Evolutionary conservation across 2,888 invertebrate genomes (phyloP), one percentile per base, ranked within the genome.

Genomic region (Andricus quercusramuli): DNA sequence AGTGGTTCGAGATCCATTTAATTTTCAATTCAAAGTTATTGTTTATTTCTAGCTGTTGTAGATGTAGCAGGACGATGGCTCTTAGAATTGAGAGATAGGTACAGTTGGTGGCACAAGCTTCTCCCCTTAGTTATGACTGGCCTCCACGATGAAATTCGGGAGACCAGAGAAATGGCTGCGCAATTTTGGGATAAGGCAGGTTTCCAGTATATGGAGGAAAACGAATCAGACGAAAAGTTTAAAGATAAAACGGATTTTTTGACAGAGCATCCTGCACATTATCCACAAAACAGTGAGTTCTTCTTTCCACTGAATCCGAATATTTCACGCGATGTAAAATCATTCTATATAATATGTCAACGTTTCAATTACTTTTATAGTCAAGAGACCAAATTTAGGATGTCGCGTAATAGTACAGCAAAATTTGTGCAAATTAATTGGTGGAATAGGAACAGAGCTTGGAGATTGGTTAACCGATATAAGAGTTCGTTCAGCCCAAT

Each of bases 81-180:
- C 91, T 90, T 97, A 41, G 94, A 95, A 79, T 95, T 98, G 80
- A 94, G 94, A 78, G 98, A 99, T 91, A 94, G 98, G 86, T 99
- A 99, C 91, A 98, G 98, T 0, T 98, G 96, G 93, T 98, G 97
- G 94, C 96, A 96, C 90, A 96, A 96, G 86, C 94, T 98, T 88
- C 94, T 99, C 85, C 98, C 99, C 0, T 93, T 98, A 17, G 93
- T 98, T 5, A 93, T 99, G 56, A 97, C 98, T 66, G 96, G 98
- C 81, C 93, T 98, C 4, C 96, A 96, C 87, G 99, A 99, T 91
- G 96, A 96, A 81, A 95, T 97, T 82, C 94, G 94, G 2, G 96
- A 96, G 82, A 95, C 97, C n/a, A 93, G 95, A 81, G 92, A 93
- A 15, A 94, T 95, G 84, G 96, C 97, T 0, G 91, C 92, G 1